Evolutionary conservation across 2,797 vertebrate genomes (phyloP), one percentile per base, ranked within the genome.

Genomic region (Neopelma chrysocephalum): DNA sequence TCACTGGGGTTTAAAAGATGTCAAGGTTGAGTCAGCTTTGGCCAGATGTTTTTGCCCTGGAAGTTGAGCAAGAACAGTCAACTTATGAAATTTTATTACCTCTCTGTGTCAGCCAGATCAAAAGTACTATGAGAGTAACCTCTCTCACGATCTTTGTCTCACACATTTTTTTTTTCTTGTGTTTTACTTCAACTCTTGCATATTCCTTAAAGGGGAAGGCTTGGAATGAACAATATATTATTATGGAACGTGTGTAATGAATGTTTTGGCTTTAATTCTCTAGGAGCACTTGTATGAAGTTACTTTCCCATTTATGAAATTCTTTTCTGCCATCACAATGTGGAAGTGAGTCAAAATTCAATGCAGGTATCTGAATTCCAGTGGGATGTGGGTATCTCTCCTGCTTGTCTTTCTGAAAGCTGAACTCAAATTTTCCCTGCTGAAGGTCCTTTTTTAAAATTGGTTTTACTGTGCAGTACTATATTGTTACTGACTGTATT

Each of bases 131-230:
- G 15, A 91, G 34, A 77, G 27, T 92, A 95, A 95, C 90, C 89
- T 96, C 84, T 96, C 95, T 95, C 95, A 95, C 1, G 68, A 64
- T 87, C 93, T 82, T 94, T 43, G 26, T 89, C 78, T 96, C 71
- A 9, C 15, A 26, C 32, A 61, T 64, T 88, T 82, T 53, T 48
- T 48, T 51, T 20, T 65, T 10, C 8, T 34, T 32, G 43, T 80
- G 15, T 73, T 92, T 92, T 29, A 50, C 78, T 82, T 78, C 10
- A 68, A 80, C 56, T 87, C 89, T 95, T 78, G 25, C 47, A 12
- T 65, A 47, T 64, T 78, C 62, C 53, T 95, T 87, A 83, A 92
- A 91, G 65, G 53, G 38, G 34, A 69, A 62, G 38, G 27, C 60
- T 95, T n/a, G 81, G 54, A 65, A n/a, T 38, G 71, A 92, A 25